Evolutionary conservation across 2,888 invertebrate genomes (phyloP), one percentile per base, ranked within the genome.

Genomic region (Trisateles emortualis): DNA sequence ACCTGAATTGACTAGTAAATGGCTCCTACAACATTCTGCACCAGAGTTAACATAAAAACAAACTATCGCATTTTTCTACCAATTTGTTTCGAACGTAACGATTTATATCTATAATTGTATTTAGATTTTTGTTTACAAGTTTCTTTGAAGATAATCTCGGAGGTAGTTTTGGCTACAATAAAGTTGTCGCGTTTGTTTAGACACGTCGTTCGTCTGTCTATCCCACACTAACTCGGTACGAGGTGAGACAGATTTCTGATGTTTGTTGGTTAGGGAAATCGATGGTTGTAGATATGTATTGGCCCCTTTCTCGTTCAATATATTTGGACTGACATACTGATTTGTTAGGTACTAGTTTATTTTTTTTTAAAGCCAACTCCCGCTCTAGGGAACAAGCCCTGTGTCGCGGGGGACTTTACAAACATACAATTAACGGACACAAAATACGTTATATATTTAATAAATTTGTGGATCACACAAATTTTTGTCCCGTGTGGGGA

Each of bases 51-150:
- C 39, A 14, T 39, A 24, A 19, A 45, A 32, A 13, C 29, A 2
- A 9, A 3, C 14, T 3, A 14, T 33, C 33, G 14, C 9, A 33
- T 32, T 48, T 41, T 47, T 59, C 14, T 22, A 17, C 11, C 19
- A 40, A 22, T 41, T 41, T 22, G 14, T 22, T 19, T 11, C 13
- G 8, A 42, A 29, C 29, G 19, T 11, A 30, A 29, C 38, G 49
- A 50, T 64, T 53, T 64, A 64, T 52, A 64, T 44, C 11, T 17
- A 48, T 62, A 62, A 59, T 59, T 53, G 32, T 47, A 53, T 62
- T 59, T 50, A 59, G 33, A 58, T 64, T 35, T 49, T 62, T 58
- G 48, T 58, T 49, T 47, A 50, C 36, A 40, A 10, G 33, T 14
- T 16, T 16, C 49, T 67, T 54, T 62, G 62, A 64, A 44, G 59